Evolutionary conservation across 2,797 vertebrate species (phyloP), one percentile per base, ranked within the genome.

Genomic region (Leptatherina wallacei): DNA sequence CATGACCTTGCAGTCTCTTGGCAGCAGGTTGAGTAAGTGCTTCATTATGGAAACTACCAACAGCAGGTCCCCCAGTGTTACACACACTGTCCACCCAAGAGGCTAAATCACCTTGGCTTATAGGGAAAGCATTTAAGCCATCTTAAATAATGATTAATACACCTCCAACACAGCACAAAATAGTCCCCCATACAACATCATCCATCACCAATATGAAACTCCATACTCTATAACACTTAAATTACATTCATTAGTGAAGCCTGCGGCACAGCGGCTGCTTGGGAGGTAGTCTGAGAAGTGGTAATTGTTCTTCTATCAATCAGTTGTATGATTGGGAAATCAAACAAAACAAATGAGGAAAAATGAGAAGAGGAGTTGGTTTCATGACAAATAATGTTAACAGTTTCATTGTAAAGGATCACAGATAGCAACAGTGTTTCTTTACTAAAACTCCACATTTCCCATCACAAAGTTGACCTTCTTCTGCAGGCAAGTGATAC

Each of bases 111-210:
- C 84, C 81, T 81, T 69, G 78, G 71, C 61, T 36, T 81, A 84
- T 72, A 82, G 85, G 82, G 73, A 87, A 89, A 83, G 71, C 84
- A 81, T 91, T 90, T 88, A 87, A 84, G 74, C 64, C 30, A 29
- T 77, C 84, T 87, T 93, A 91, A 92, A 94, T 90, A 89, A 86
- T 91, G 92, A 94, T 92, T 87, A 90, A 94, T 91, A 75, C 63
- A 78, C 84, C 83, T 75, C 57, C 72, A 84, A 77, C 49, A 52
- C 73, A 71, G 81, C 77, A 81, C 82, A 82, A 85, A 89, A 86
- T 85, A 80, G 78, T 72, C 68, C 75, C 68, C 69, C 68, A 36
- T 81, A 77, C 80, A 82, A 74, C 59, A 7, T 66, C 89, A 89
- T 93, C 86, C 81, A 89, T 93, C 90, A 91, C 68, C 68, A 65